Evolutionary conservation across 2,113 vertebrate species (phyloP), one percentile per base, ranked within the genome.

Genomic region (Ictidomys tridecemlineatus): DNA sequence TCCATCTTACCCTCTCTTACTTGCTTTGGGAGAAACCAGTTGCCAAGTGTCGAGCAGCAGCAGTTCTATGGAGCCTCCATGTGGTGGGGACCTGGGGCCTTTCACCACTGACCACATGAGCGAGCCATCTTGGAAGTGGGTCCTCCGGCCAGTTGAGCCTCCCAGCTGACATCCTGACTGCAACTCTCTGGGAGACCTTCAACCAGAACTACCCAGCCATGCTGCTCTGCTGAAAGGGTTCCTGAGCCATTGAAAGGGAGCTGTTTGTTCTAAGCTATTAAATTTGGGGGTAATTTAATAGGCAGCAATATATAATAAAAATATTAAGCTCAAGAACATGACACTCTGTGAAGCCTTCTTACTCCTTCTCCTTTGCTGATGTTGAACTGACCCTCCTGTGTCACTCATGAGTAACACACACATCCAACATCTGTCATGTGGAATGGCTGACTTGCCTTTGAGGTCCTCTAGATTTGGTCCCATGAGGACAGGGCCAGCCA

Each of bases 1-100:
- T 61, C 93, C 79, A 32, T 63, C 48, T 93, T 16, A n/a, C 32
- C 63, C 6, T 85, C 39, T n/a, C n/a, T 76, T 32, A 58, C 30
- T 77, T n/a, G 69, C 65, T 96, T n/a, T 76, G 76, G 76, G 39
- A 78, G 87, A 92, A 61, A 67, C 63, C 65, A 78, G 76, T 18
- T 12, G 34, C 28, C 61, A 28, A 13, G 32, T 69, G 76, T 87
- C 85, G 32, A 72, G 42, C 30, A 28, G 18, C 82, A 51, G 18
- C 82, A 51, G 92, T 11, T 8, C 34, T 37, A 0, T 0, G 48
- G 69, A 94, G 26, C 79, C 42, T 65, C 79, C 22, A 30, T 0
- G 1, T 22, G 51, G 4, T n/a, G n/a, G 65, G 67, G 70, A 86
- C 32, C 77, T 26, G 37, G 63, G 39, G 69, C 63, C 70, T 89